Evolutionary conservation across 2,797 vertebrate species (phyloP), one percentile per base, ranked within the genome.

Genomic region (Sebastes kiyomatsui): DNA sequence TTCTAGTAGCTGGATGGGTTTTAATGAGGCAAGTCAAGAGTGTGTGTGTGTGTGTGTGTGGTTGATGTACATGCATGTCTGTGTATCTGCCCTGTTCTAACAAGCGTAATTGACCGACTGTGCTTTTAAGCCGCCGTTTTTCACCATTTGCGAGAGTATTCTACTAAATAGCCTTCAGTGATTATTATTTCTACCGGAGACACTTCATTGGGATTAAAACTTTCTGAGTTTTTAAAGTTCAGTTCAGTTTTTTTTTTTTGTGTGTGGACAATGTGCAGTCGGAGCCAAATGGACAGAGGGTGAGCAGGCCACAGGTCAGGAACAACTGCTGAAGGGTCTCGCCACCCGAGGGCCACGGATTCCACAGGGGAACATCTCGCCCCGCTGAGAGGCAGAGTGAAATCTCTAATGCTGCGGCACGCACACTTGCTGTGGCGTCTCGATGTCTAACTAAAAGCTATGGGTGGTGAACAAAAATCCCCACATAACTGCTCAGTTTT

Each of bases 1-100:
- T 95, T 96, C 92, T 94, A 82, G 92, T 89, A 93, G 93, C 91
- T 94, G 92, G 94, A 95, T 94, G 91, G 88, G 92, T 95, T 95
- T 95, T 96, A 96, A 96, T 95, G 94, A 95, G 95, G 92, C 94
- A 95, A 95, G 94, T 95, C 94, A 94, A 95, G 82, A 70, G 80
- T 86, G 80, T 90, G 87, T 86, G 72, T 74, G 66, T 61, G 62
- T 86, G 72, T 86, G 73, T n/a, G 68, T 86, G 73, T 60, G 58
- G 75, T 69, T 81, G 67, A 75, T 81, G 85, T 75, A 88, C 85
- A 85, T 82, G 80, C 79, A 87, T 88, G 90, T 91, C 91, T 93
- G 87, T 88, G 83, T 91, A 85, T 93, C 90, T 90, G 92, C 88
- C 94, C 92, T 92, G 88, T 82, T 95, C 90, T 94, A 95, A 95